Base-by-base conservation (phyloP, 2,113 vertebrate species). In the Rhinogobius similis region DNA sequence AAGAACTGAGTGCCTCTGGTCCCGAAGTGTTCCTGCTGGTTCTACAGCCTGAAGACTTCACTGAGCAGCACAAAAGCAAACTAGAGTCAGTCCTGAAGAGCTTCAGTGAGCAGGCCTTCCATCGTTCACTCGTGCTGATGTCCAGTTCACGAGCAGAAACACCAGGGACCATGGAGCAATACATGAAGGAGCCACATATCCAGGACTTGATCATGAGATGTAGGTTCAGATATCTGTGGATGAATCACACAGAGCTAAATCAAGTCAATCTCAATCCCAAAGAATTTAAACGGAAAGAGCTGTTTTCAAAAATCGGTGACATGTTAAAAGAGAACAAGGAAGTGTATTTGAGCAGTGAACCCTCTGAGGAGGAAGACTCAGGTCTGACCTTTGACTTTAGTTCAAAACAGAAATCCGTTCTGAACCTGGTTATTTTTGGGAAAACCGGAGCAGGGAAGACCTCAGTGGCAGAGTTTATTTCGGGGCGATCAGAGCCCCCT, bases 401-500 rank as follows among this genome's bases (percentile, higher is more conserved):
- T 11, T 5, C 11, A 55, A 55, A 55, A 5, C 23, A 56, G 4
- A 53, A 53, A 53, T 23, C 55, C 44, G n/a, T 20, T 65, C 9
- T 72, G 26, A 81, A 73, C 44, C 62, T 80, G 64, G 68, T 80
- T 24, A 61, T 80, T 27, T 79, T 29, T 72, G 78, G 74, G 36
- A 4, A 70, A 32, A 65, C 38, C 32, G 32, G 3, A 73, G 53
- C 70, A 53, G 59, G 16, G 58, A 75, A 75, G 58, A 71, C 63
- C 44, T 67, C 64, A 29, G 27, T 23, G 50, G 24, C 18, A 10
- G 8, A 74, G 29, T n/a, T 46, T 23, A 46, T 78, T 44, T 14
- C 83, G 44, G 65, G 62, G 12, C 0, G 8, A 2, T 66, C 21
- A 39, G 23, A 12, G 24, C 18, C 24, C 50, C 21, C 27, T 11